A percentile compares a stretch with the other conserved stretches of the same genome.
These are phyloP conservation scores for Prunella himalayana DNA, from an alignment of 2,113 vertebrate genomes.

Conservation along the genomic window DNA sequence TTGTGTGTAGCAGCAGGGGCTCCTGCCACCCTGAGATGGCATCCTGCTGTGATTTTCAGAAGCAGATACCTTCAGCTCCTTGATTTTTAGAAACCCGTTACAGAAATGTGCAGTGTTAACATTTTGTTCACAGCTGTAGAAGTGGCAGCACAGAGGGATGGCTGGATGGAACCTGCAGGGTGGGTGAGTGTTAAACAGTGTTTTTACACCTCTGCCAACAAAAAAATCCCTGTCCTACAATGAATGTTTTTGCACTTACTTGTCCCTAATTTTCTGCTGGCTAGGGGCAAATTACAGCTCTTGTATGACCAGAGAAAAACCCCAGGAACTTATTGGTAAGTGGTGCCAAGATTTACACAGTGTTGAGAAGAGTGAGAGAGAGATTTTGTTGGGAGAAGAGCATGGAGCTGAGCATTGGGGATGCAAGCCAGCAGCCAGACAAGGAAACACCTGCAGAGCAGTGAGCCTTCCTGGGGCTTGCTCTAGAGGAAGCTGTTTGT, in stretches of 20 bases:
- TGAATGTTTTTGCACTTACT: background rate
- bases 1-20: background rate
- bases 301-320: background rate
- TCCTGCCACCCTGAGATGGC: accelerated
- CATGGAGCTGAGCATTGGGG: background rate
- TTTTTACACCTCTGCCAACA: background rate
- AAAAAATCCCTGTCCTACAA: background rate
- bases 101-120: background rate
- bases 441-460: background rate
- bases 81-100: background rate
- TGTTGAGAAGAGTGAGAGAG: background rate
- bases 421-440: background rate
- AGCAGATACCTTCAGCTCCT: background rate
- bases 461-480: background rate
- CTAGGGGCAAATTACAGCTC: background rate
- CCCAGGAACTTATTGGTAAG: background rate
- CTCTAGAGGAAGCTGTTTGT: background rate
- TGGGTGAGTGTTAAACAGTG: accelerated
- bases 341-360: background rate
- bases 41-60: accelerated
- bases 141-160: background rate
- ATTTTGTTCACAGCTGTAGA: background rate
- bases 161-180: background rate
- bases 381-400: background rate
- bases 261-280: background rate